These are phyloP conservation scores for Oceanodroma tethys DNA, from an alignment of 2,113 vertebrate genomes.

Conservation along the genomic window DNA sequence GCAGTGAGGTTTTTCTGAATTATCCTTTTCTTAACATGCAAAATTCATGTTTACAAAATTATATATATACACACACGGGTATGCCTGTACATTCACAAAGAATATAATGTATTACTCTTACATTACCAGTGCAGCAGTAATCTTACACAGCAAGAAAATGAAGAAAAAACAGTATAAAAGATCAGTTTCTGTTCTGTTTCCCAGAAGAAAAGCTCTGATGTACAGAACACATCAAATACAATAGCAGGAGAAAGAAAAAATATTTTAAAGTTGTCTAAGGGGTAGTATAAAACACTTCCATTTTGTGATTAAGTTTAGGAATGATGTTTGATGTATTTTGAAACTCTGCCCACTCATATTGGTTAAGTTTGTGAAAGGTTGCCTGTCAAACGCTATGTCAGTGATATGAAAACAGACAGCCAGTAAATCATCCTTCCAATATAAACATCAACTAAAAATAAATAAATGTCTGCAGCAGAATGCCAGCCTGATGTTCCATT, in stretches of 20 bases:
- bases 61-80: fast-evolving
- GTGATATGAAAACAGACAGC: slow-evolving; percentile 34
- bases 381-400: not conserved
- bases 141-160: not conserved
- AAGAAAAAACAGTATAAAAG: not conserved
- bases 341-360: slow-evolving; percentile 4
- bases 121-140: not conserved
- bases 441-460: slow-evolving; percentile 39
- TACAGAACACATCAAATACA: not conserved
- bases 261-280: not conserved
- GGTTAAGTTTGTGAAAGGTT: slow-evolving; percentile 32
- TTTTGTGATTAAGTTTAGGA: not conserved
- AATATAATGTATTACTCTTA: not conserved
- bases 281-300: not conserved
- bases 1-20: not conserved
- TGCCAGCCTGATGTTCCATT: slow-evolving; percentile 26
- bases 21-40: not conserved
- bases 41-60: not conserved
- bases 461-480: slow-evolving; percentile 43
- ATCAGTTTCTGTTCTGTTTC: not conserved
- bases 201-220: not conserved
- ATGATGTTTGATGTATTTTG: slow-evolving; percentile 9
- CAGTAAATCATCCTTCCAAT: slow-evolving; percentile 30
- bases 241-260: not conserved
- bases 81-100: not conserved